Base-by-base conservation (phyloP, 2,797 vertebrate species). In the Crenuchus spilurus region DNA sequence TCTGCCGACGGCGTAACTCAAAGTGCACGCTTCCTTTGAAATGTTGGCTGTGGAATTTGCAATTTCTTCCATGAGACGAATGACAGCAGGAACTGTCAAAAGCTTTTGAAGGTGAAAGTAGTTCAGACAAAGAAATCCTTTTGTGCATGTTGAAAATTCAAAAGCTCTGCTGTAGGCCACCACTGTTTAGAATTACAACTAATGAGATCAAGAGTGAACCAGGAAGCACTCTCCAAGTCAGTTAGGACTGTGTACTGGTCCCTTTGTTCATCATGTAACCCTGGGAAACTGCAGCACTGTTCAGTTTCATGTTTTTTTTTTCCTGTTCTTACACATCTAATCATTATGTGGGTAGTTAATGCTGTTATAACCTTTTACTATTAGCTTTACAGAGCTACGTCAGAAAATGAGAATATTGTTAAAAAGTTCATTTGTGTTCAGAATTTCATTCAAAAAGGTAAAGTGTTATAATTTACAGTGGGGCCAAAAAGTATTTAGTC, bases 81-180 rank as follows among this genome's bases (percentile, higher is more conserved):
- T 44, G 37, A 33, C 28, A 18, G 54, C 54, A 28, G 37, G 39
- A 62, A 26, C 60, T 62, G 60, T 41, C 35, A 62, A 13, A 42
- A 42, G 60, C 60, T 42, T 62, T 42, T 62, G 60, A 63, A 63
- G 42, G 26, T 48, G n/a, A 48, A 65, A 48, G n/a, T 22, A 28
- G 9, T 44, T 9, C 61, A 63, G 41, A 60, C 57, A 60, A 60
- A 60, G 33, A 13, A 60, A 8, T 13, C 4, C 24, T 30, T 49
- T 49, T 22, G 20, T 39, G 33, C 6, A 1, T 37, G n/a, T 13
- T n/a, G 7, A 24, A 22, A 60, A 60, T 28, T 54, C 24, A 37
- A 60, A 60, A 14, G 8, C n/a, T 30, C 51, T 28, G 26, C 51
- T 28, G 24, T 54, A 54, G 51, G 46, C 46, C 24, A 16, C 51